Base-by-base conservation (phyloP, 2,113 vertebrate genomes). In the Tursiops truncatus region DNA sequence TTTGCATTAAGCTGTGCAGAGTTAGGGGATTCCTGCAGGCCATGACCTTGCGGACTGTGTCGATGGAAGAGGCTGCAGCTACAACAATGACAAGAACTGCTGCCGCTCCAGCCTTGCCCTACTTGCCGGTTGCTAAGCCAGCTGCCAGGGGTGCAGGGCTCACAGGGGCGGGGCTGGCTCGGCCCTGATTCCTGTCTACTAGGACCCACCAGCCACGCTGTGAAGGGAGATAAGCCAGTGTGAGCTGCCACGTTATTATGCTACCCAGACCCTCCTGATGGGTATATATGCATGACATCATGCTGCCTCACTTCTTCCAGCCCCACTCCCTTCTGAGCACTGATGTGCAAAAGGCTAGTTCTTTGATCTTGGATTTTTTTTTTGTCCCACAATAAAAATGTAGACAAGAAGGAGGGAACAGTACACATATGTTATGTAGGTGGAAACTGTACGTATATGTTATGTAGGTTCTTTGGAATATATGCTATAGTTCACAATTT, bases 11-110 rank as follows among this genome's bases (percentile, higher is more conserved):
- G 28, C 50, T 36, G 62, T 53, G 63, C 82, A 68, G 47, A 62
- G 26, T 65, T 53, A 86, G 58, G 73, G 60, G 65, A 21, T 87
- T 70, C 82, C 65, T 85, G 18, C 65, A 67, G 38, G 94, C 65
- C 31, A 1, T 83, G 76, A 95, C 89, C 93, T 73, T 18, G 11
- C 0, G 58, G 47, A 38, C 76, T 62, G 17, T 71, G 63, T 84
- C 58, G 93, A 89, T 80, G 93, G 77, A 97, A 97, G 85, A 80
- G 71, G 62, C 77, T 84, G 79, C 28, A 23, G 76, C 6, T 33
- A 63, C 36, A 91, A 76, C 84, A 80, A 84, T 88, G 95, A 70
- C 63, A 12, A 95, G 94, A 65, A 8, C 31, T 21, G 28, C 8
- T 15, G 44, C 15, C 31, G 44, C 96, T 89, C 41, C 71, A 82